phyloP scores from a whole-genome alignment of 1,140 invertebrate genomes.

The Drusus annulatus region DNA sequence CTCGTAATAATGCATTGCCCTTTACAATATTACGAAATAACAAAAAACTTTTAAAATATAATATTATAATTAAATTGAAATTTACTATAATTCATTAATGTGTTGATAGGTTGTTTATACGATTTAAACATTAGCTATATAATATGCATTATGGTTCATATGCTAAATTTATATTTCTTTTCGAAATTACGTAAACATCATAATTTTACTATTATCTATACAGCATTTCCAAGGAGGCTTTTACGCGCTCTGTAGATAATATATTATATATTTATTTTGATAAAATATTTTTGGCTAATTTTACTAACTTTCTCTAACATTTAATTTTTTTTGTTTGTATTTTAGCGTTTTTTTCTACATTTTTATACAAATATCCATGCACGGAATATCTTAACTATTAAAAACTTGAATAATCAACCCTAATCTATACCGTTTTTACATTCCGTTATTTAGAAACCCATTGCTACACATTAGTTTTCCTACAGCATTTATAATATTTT shows the following conservation, averaged over 20 bases:
- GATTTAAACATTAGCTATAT: slow-evolving; percentile 20
- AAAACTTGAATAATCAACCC: background rate
- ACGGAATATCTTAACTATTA: background rate
- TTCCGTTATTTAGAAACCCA: slow-evolving; percentile 27
- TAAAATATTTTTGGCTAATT: background rate
- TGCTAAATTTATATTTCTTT: slow-evolving; percentile 56
- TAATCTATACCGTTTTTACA: background rate
- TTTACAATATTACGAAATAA: slow-evolving; percentile 49
- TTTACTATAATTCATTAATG: background rate
- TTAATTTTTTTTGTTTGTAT: too few species aligned
- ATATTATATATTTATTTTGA: slow-evolving; percentile 12
- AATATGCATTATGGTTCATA: slow-evolving; percentile 15
- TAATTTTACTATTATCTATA: slow-evolving; percentile 72
- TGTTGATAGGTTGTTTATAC: slow-evolving; percentile 51
- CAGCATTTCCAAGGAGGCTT: slow-evolving; percentile 65
- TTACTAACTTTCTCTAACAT: too few species aligned
- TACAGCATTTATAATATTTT: background rate
- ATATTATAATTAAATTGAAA: background rate
- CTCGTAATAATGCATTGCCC: slow-evolving; percentile 53
- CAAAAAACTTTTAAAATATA: background rate
- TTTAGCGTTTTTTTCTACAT: too few species aligned
- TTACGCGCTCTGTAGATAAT: slow-evolving; percentile 15
- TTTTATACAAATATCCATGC: background rate
- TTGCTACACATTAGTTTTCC: background rate
- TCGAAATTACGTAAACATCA: slow-evolving; percentile 10